A percentile compares a stretch with the other conserved stretches of the same genome.
phyloP scores from a whole-genome alignment of 2,113 vertebrate genomes.

The Procapra przewalskii region DNA sequence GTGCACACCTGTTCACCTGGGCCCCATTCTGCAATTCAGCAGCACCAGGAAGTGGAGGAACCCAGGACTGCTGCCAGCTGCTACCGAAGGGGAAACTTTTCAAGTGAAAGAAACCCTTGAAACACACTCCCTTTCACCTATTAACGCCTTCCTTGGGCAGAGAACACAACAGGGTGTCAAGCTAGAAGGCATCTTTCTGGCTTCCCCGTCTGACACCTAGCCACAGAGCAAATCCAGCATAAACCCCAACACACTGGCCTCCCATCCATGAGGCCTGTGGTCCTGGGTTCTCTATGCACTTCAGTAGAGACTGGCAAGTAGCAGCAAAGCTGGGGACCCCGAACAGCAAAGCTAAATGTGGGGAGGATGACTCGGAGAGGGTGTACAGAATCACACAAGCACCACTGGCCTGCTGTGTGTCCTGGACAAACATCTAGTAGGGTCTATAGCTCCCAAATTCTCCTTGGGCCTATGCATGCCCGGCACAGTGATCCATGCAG shows the following conservation, averaged over 20 bases:
- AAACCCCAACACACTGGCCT: not conserved
- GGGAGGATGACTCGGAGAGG: not conserved
- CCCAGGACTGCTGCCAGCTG: not conserved
- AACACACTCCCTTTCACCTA: not conserved
- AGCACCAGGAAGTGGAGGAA: not conserved
- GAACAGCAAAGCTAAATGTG: not conserved
- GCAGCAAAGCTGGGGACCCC: not conserved
- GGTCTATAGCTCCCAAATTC: not conserved
- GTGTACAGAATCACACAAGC: not conserved
- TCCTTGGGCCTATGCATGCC: not conserved
- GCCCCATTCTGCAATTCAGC: not conserved
- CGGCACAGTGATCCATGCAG: not conserved
- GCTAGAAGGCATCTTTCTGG: not conserved
- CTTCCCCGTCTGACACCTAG: not conserved
- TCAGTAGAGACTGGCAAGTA: not conserved
- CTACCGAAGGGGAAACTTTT: not conserved
- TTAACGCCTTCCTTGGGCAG: not conserved
- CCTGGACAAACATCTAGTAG: not conserved
- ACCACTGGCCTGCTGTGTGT: not conserved
- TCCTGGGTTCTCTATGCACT: not conserved
- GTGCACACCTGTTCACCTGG: not conserved
- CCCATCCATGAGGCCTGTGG: not conserved
- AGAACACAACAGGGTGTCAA: not conserved
- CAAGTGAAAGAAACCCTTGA: constrained; percentile 19
- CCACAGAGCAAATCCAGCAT: not conserved